Base-by-base conservation (phyloP, 1,140 invertebrate genomes). In the Chelonus insularis region DNA sequence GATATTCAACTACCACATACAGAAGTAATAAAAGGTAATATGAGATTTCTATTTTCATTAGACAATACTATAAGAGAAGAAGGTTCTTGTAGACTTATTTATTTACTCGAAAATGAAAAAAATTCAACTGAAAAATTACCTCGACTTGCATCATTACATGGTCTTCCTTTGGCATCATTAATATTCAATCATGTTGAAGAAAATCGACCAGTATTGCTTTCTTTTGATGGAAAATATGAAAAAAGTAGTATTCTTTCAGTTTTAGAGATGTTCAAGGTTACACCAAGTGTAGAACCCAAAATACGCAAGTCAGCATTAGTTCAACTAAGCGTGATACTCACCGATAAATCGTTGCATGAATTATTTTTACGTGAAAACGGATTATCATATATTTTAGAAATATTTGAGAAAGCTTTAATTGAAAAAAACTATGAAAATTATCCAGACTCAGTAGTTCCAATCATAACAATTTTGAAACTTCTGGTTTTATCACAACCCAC, bases 361-460 rank as follows among this genome's bases (percentile, higher is more conserved):
- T 61, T 77, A 1, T 86, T 87, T 64, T 63, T 83, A 9, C 68
- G 65, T 12, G 71, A 83, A 78, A 80, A 80, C 68, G 85, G 85
- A n/a, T 80, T 67, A 65, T 4, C 64, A 11, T 47, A 75, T 12
- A 70, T 82, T 14, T 64, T 81, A 12, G 58, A 76, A 9, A 74
- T 79, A 34, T 73, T 83, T 41, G 62, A 75, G 1, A 74, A 71
- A 62, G 68, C 75, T 20, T 12, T 60, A 62, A 77, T 80, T 60
- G 85, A 87, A 50, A 82, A 83, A 21, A 84, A 88, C 68, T 87
- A 80, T 66, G 69, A 81, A 2, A 83, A 86, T 67, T 88, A 87
- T 76, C 85, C 87, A 1, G 88, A 89, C 70, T 87, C 85, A 47
- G 84, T 86, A 1, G 81, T 88, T 47, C 84, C 87, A 37, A 84